Percentiles rank a stretch among this genome's conserved stretches.
Conservation (phyloP, 2,797 vertebrate species). For the Heterohyrax brucei region DNA sequence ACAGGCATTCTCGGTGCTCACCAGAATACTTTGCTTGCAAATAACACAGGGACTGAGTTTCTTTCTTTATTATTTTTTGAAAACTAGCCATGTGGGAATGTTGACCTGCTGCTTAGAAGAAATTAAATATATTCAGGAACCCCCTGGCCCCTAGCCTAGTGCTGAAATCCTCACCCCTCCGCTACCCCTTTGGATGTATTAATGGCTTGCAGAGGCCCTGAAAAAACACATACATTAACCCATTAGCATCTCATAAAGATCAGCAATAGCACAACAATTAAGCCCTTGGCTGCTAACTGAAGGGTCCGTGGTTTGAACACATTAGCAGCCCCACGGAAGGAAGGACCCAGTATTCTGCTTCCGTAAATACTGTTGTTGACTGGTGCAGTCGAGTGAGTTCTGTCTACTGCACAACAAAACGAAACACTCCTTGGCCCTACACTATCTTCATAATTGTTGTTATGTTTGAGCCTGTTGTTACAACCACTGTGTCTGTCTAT, state of each 20-base stretch:
- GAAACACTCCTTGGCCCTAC: too few species aligned
- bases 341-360: background rate
- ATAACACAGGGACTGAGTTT: background rate
- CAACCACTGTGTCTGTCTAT: too few species aligned
- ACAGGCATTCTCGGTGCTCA: background rate
- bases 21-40: conserved; percentile 14
- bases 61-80: background rate
- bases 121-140: background rate
- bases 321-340: background rate
- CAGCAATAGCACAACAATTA: too few species aligned
- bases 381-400: too few species aligned
- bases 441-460: too few species aligned
- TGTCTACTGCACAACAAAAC: too few species aligned
- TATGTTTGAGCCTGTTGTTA: too few species aligned
- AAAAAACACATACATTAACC: background rate
- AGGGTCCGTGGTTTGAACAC: background rate
- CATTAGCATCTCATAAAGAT: background rate
- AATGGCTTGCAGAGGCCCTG: background rate
- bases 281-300: background rate
- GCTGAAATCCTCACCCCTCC: background rate
- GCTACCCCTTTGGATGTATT: background rate
- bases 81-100: background rate
- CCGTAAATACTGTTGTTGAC: too few species aligned
- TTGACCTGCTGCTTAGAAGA: background rate
- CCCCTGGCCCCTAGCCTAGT: background rate